Evolutionary conservation across 2,797 vertebrate genomes (phyloP).

Genomic region (Neopelma chrysocephalum): DNA sequence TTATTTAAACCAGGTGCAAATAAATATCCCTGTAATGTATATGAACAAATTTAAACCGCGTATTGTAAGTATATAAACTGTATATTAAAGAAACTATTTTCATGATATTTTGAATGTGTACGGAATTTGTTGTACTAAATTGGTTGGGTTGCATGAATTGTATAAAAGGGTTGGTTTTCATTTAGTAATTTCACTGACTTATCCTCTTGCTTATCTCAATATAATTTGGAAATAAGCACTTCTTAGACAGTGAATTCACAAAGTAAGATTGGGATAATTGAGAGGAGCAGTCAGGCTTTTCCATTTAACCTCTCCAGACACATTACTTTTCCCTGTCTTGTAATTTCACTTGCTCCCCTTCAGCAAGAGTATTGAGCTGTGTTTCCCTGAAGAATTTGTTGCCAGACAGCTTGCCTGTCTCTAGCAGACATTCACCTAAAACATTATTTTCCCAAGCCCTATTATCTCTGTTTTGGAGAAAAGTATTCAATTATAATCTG

Average conservation of each 20-base stretch:
- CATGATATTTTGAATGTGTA: constrained; percentile 53
- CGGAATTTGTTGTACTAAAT: neutral
- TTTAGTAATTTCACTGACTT: neutral
- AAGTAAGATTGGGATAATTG: neutral
- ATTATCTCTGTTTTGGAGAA: neutral
- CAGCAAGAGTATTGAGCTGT: neutral
- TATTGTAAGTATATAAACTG: constrained; percentile 72
- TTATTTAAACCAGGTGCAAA: constrained; percentile 74
- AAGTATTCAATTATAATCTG: neutral
- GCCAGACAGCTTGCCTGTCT: constrained; percentile 4
- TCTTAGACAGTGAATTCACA: neutral
- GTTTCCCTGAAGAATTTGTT: constrained; percentile 17
- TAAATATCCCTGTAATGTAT: constrained; percentile 67
- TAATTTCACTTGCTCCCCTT: constrained; percentile 1
- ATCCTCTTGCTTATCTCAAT: neutral
- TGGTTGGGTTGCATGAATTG: neutral
- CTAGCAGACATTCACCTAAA: neutral
- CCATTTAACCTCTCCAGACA: constrained; percentile 1
- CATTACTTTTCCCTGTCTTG: neutral
- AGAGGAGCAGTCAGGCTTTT: neutral
- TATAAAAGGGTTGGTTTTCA: neutral
- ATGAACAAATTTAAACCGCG: constrained; percentile 52
- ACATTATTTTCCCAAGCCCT: neutral
- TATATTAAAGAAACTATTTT: constrained; percentile 77
- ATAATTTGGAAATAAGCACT: neutral